Conservation (phyloP, 2,797 vertebrate genomes). For the Lepilemur ruficaudatus region DNA sequence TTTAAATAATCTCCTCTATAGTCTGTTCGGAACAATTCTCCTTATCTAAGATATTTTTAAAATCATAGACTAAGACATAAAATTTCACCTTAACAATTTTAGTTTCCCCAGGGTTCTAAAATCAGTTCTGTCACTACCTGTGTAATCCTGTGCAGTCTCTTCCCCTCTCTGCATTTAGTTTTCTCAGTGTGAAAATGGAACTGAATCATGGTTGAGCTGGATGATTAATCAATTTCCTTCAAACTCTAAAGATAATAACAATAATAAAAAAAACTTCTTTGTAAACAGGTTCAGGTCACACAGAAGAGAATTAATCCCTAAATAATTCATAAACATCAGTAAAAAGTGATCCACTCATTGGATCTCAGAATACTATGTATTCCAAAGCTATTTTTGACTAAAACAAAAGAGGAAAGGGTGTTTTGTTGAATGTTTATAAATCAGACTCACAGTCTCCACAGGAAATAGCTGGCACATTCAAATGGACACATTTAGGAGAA, state of each 20-base stretch:
- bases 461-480: not conserved
- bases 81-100: not conserved
- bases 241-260: not conserved
- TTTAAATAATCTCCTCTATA: not conserved
- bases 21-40: not conserved
- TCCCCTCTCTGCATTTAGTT: not conserved
- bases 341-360: not conserved
- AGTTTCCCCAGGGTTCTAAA: not conserved
- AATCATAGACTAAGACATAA: not conserved
- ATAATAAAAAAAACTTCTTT: not conserved
- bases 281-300: not conserved
- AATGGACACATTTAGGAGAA: not conserved
- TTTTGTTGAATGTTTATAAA: not conserved
- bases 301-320: not conserved
- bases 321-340: not conserved
- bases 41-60: not conserved
- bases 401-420: not conserved
- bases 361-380: not conserved
- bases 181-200: not conserved
- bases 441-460: not conserved
- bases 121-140: not conserved
- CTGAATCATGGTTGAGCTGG: not conserved
- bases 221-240: slow-evolving; percentile 16
- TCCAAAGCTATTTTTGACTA: not conserved
- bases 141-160: not conserved